Base-by-base conservation (phyloP, 1,140 invertebrate genomes). In the Dinothrombium tinctorium region DNA sequence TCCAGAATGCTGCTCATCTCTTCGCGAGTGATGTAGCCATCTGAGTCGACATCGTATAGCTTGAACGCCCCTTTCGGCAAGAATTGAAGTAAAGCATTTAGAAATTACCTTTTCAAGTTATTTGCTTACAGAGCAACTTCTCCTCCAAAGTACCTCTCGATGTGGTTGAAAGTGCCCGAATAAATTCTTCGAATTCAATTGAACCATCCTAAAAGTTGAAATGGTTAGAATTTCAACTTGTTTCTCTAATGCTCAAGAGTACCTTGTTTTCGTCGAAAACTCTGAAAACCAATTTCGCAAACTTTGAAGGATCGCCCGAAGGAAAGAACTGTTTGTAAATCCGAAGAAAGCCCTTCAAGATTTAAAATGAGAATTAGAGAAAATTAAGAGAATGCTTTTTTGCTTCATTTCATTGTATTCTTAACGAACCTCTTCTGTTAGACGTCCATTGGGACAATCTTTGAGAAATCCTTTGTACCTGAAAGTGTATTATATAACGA, bases 1-100 rank as follows among this genome's bases (percentile, higher is more conserved):
- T 94, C 86, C 9, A 96, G 89, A 54, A 96, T 96, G 59, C 89
- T 87, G 56, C 92, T 86, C 89, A 96, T 95, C 62, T 96, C 89
- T 45, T 87, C 79, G 42, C 84, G 67, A 7, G 89, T 95, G 53
- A 96, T 96, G 58, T 80, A 96, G 2, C 87, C 87, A 58, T 95
- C 87, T 8, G 22, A 40, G 21, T 31, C 17, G 4, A 40, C 14
- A 40, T 96, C 89, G 55, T 96, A 96, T 12, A 96, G 66, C 53
- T 80, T 73, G 60, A 95, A 94, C 19, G 86, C 86, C 87, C 87
- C 86, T 95, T 65, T 17, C 14, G 19, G 20, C 14, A 41, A 41
- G 12, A 29, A 29, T 24, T n/a, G n/a, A n/a, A n/a, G n/a, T n/a
- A 24, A 39, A 39, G 6, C 33, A 35, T 11, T 35, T 7, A 12